Evolutionary conservation across 2,113 vertebrate genomes (phyloP).

Genomic region (Ancistrus triradiatus): DNA sequence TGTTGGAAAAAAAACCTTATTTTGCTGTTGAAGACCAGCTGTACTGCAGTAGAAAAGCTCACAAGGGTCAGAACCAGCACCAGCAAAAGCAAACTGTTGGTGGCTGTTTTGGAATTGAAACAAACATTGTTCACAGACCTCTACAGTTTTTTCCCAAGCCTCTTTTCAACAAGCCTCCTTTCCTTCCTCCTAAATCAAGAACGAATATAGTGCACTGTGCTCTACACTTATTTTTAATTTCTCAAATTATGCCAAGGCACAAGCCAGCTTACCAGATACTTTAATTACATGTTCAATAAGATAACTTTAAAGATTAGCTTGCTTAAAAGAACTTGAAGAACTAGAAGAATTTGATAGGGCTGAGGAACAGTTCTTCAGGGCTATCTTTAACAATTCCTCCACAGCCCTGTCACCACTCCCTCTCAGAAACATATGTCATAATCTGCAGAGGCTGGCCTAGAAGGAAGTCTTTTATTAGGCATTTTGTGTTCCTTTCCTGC

Average conservation of each 20-base stretch:
- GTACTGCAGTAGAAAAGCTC: too few relatives aligned
- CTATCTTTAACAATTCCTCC: not conserved
- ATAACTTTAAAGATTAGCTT: not conserved
- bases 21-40: too few relatives aligned
- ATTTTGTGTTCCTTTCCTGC: constrained; percentile 72
- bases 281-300: too few relatives aligned
- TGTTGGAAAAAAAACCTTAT: too few relatives aligned
- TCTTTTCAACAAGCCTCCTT: too few relatives aligned
- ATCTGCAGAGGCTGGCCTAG: constrained; percentile 66
- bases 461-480: constrained; percentile 79
- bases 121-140: too few relatives aligned
- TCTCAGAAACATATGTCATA: constrained; percentile 53
- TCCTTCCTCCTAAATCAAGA: constrained; percentile 40
- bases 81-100: too few relatives aligned
- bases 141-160: constrained; percentile 26
- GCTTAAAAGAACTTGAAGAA: not conserved
- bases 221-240: constrained; percentile 30
- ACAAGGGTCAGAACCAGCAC: too few relatives aligned
- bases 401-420: constrained; percentile 3
- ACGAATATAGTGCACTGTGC: constrained; percentile 39
- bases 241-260: constrained; percentile 28
- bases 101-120: too few relatives aligned
- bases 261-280: not conserved
- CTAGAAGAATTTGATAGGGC: not conserved
- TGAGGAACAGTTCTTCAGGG: not conserved